Evolutionary conservation across 2,888 invertebrate genomes (phyloP), one percentile per base, ranked within the genome.

Genomic region (Pseudolycoriella hygida): DNA sequence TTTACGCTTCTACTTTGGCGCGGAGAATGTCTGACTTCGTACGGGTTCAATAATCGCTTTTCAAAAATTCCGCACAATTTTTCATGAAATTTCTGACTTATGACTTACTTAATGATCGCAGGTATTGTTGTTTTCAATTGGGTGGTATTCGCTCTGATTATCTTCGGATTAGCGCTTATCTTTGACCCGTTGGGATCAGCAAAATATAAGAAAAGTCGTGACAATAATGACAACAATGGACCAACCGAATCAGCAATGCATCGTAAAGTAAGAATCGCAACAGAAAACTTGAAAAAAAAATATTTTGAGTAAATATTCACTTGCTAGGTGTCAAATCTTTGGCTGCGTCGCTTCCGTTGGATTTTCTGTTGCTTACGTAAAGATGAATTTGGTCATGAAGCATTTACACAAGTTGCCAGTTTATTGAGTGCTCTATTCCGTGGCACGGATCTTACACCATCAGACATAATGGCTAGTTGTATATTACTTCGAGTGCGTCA

Each of bases 391-490:
- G 78, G 80, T 44, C 77, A 77, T 54, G 80, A 81, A 60, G 81
- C 83, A 2, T 83, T 85, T 61, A 77, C 80, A 59, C 81, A 83
- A 64, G 78, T 80, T 46, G 83, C 82, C 59, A 78, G 81, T 77
- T 66, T 88, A 8, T 70, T 88, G 49, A 80, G 82, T 56, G 77
- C 80, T 2, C 69, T 87, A 49, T 87, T 88, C 62, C 72, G 88
- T 55, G 84, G 85, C 50, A 79, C 85, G 6, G 88, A 92, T 63
- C 67, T 90, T 37, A 89, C 92, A 1, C 83, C 88, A 1, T 85
- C 88, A 1, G 93, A 92, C 61, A 76, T 90, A 14, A 77, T 87
- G 46, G 89, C 89, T 11, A 92, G 89, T 11, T 77, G 86, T 55
- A 77, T 92, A 17, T 72, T 92, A n/a, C 71, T 90, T 3, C 70